Evolutionary conservation across 2,113 vertebrate genomes (phyloP), one percentile per base, ranked within the genome.

Genomic region (Barnardius zonarius): DNA sequence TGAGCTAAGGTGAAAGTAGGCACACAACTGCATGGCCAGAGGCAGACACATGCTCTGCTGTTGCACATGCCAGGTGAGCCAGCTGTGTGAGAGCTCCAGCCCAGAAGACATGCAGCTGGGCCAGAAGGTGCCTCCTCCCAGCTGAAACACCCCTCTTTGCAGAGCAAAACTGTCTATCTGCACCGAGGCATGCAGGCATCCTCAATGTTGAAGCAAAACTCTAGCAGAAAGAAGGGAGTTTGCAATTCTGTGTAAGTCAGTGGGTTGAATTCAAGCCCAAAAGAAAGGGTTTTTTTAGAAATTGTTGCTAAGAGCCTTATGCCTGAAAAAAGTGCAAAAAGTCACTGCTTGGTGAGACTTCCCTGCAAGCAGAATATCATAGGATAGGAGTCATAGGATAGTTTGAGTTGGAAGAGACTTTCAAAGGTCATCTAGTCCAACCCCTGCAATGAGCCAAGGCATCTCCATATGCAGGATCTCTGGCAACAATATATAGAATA

Each of bases 11-110:
- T n/a, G 43, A 78, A 70, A 75, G 35, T 1, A 37, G 75, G 61
- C 18, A 41, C 31, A 15, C 17, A 39, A 49, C 30, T 18, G 27
- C 59, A 28, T 2, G 43, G 57, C 27, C 69, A 43, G 27, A 63
- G 17, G 55, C 39, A 76, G 51, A 83, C 52, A 67, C 41, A 5
- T 3, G 6, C 64, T 77, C 39, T 74, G n/a, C 49, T 69, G 39
- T 35, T 2, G 0, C 0, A 1, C 0, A 3, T n/a, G 33, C 54
- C 31, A 12, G 39, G 55, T 0, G 0, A 69, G 48, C 28, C 2
- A 2, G 63, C 48, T 37, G 30, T 9, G 20, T 1, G 2, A 0
- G 5, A 54, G 24, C 20, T 68, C 30, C 48, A 59, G 48, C 37
- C 63, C 59, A 54, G 79, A 59, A 49, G 31, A 46, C 15, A 6